Evolutionary conservation across 64 coral and sea anemone species (phyloP).

Genomic region (Montipora efflorescens): DNA sequence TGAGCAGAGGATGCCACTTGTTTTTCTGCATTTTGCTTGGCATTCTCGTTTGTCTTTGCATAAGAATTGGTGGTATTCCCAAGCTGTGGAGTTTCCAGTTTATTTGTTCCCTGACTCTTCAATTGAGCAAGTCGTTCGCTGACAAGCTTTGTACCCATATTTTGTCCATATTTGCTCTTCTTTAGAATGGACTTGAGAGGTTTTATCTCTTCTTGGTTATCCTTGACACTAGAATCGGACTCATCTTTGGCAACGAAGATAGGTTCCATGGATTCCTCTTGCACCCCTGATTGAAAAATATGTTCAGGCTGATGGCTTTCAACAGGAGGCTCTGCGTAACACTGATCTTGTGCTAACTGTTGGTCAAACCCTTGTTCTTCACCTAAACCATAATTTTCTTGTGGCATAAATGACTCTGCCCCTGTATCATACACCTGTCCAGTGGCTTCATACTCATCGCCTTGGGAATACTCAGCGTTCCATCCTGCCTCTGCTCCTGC

Average conservation of each 20-base stretch:
- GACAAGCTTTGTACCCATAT: constrained; percentile 17
- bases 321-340: neutral
- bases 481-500: constrained; percentile 1
- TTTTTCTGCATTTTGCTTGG: neutral
- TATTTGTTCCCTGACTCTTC: neutral
- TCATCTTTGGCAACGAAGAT: neutral
- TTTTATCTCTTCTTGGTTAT: constrained; percentile 2
- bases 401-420: neutral
- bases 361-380: constrained; percentile 28
- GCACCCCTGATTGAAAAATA: neutral
- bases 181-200: constrained; percentile 70
- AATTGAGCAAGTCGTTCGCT: constrained; percentile 48
- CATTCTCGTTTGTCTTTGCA: neutral
- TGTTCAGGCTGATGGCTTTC: constrained; percentile 2
- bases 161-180: constrained; percentile 15
- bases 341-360: neutral
- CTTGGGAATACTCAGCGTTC: constrained; percentile 18
- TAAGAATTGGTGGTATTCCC: neutral
- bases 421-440: constrained; percentile 16
- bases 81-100: neutral
- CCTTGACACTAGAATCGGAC: neutral
- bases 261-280: neutral
- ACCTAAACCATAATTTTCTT: neutral
- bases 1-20: neutral
- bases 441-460: constrained; percentile 10